Conservation (phyloP, 2,113 vertebrate species). For the Caracal caracal region DNA sequence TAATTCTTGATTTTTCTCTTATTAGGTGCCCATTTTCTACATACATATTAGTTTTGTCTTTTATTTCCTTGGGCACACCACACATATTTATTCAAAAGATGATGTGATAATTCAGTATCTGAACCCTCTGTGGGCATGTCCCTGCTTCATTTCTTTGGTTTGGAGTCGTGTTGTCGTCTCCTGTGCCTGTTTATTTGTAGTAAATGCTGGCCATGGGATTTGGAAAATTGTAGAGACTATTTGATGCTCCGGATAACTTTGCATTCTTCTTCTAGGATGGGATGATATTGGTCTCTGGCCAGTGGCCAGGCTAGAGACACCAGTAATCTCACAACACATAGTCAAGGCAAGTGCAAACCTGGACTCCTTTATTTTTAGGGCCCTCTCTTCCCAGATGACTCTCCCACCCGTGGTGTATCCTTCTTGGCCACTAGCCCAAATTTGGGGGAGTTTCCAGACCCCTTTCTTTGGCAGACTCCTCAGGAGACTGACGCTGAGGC, state of each 20-base stretch:
- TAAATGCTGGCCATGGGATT: background rate
- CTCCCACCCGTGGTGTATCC: background rate
- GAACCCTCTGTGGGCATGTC: background rate
- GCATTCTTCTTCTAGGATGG: background rate
- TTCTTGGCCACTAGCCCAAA: background rate
- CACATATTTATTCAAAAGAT: background rate
- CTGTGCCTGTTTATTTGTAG: background rate
- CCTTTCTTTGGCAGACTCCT: background rate
- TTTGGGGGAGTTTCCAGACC: background rate
- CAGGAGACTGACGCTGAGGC: background rate
- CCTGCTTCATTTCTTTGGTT: background rate
- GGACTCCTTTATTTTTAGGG: fast-evolving
- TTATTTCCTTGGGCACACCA: background rate
- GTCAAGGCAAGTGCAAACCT: background rate
- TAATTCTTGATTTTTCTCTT: background rate
- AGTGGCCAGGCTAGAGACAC: background rate
- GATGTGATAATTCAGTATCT: background rate
- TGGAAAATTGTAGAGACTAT: background rate
- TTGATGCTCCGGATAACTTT: background rate
- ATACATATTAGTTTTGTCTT: background rate
- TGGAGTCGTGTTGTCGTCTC: fast-evolving
- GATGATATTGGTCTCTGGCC: background rate
- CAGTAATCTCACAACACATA: fast-evolving
- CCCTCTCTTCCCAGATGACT: background rate
- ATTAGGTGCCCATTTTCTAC: background rate